These are phyloP conservation scores for Momotus momota DNA, from an alignment of 2,797 vertebrate genomes.

Conservation along the genomic window DNA sequence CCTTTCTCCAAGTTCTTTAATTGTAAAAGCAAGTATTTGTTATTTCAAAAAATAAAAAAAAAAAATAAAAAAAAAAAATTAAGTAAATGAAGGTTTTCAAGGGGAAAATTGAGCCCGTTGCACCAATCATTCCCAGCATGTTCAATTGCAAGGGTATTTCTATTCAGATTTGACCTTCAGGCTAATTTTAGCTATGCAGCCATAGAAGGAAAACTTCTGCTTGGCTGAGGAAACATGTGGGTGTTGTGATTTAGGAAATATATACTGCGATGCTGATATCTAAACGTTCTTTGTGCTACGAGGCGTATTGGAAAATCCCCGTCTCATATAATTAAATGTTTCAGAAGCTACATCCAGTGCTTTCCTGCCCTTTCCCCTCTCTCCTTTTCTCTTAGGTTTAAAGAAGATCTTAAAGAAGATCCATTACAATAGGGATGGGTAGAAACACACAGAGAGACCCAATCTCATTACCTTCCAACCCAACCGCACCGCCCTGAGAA, in stretches of 20 bases:
- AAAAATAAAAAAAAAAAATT: background rate
- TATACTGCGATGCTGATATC: constrained; percentile 23
- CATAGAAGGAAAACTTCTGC: constrained; percentile 51
- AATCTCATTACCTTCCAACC: background rate
- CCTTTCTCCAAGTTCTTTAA: constrained; percentile 23
- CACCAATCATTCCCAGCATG: constrained; percentile 13
- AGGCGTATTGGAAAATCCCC: constrained; percentile 30
- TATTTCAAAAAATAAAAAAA: constrained; percentile 49
- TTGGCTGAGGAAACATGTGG: constrained; percentile 58
- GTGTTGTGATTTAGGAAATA: constrained; percentile 55
- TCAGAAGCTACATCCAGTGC: background rate
- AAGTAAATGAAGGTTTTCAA: constrained; percentile 23
- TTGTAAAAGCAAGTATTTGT: constrained; percentile 21
- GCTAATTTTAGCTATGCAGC: constrained; percentile 52
- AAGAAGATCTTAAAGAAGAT: background rate
- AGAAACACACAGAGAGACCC: background rate
- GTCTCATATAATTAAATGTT: background rate
- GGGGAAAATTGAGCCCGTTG: constrained; percentile 44
- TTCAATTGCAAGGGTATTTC: constrained; percentile 43
- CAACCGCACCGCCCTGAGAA: background rate
- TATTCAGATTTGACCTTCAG: constrained; percentile 68
- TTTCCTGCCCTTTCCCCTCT: constrained; percentile 19
- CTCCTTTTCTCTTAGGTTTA: background rate
- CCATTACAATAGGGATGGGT: background rate
- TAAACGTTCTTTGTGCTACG: constrained; percentile 39